phyloP scores from a whole-genome alignment of 1,140 invertebrate genomes.

The Aphaenogaster floridana region DNA sequence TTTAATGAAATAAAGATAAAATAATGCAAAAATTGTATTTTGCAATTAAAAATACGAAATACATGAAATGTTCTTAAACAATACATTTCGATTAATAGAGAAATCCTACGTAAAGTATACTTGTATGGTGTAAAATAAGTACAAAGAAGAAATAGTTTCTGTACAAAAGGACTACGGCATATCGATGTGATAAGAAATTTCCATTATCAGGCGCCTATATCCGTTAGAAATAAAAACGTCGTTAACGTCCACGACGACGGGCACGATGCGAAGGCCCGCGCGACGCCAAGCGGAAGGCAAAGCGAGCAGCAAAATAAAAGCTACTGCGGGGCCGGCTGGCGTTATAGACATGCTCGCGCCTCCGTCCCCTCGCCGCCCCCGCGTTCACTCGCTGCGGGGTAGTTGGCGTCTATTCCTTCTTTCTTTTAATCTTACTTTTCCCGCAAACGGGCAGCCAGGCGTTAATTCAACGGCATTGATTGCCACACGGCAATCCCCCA shows the following conservation, averaged over 20 bases:
- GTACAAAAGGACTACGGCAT: not conserved
- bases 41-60: not conserved
- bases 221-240: conserved; percentile 52
- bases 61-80: not conserved
- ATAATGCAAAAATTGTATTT: not conserved
- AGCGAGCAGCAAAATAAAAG: conserved; percentile 81
- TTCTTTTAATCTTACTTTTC: conserved; percentile 87
- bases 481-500: conserved; percentile 83
- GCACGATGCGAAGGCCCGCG: conserved; percentile 15
- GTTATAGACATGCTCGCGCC: conserved; percentile 74
- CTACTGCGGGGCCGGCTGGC: conserved; percentile 66
- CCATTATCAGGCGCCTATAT: conserved; percentile 17
- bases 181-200: not conserved
- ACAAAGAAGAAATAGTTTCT: not conserved
- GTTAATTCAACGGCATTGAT: conserved; percentile 87
- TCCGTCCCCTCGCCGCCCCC: conserved; percentile 23
- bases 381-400: conserved; percentile 70
- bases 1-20: not conserved
- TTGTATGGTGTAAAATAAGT: not conserved
- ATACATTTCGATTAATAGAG: not conserved
- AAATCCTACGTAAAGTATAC: not conserved
- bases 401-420: conserved; percentile 85
- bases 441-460: conserved; percentile 86
- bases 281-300: conserved; percentile 78
- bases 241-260: conserved; percentile 41